phyloP scores from a whole-genome alignment of 2,113 vertebrate genomes.

The Heteronetta atricapilla region DNA sequence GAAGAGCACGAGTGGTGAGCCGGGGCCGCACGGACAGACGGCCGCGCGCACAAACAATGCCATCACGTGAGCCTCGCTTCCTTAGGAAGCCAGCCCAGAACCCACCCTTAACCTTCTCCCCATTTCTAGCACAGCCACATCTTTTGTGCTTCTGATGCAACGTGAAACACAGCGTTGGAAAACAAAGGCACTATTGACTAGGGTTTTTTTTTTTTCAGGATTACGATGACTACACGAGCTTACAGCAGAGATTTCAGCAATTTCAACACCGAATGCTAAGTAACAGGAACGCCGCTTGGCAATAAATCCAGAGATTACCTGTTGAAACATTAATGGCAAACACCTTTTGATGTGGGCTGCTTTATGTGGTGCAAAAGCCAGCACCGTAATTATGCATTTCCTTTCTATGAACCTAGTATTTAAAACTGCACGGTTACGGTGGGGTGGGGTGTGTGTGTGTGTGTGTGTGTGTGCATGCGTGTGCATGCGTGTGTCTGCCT shows the following conservation, averaged over 20 bases:
- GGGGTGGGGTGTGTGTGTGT: background rate
- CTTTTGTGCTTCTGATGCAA: slow-evolving; percentile 19
- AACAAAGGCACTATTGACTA: slow-evolving; percentile 71
- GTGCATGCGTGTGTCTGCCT: too few species aligned
- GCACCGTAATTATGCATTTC: slow-evolving; percentile 60
- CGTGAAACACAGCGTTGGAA: background rate
- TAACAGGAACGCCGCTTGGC: slow-evolving; percentile 64
- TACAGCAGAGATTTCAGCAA: slow-evolving; percentile 45
- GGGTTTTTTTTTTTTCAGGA: slow-evolving; percentile 3
- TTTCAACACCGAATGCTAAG: background rate
- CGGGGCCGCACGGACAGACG: fast-evolving
- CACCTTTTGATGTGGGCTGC: slow-evolving; percentile 75
- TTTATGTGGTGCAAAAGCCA: slow-evolving; percentile 60
- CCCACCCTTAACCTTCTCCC: slow-evolving; percentile 24
- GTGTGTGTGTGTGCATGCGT: fast-evolving
- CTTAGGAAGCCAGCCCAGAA: slow-evolving; percentile 28
- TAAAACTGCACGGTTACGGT: slow-evolving; percentile 6
- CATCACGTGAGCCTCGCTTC: background rate
- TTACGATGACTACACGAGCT: slow-evolving; percentile 60
- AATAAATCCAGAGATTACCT: slow-evolving; percentile 69
- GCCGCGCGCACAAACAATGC: background rate
- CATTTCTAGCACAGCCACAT: background rate
- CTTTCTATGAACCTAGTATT: slow-evolving; percentile 53
- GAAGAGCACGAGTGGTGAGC: fast-evolving
- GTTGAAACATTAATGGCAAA: slow-evolving; percentile 68